phyloP scores from a whole-genome alignment of 2,113 vertebrate genomes.

The Carassius carassius region DNA sequence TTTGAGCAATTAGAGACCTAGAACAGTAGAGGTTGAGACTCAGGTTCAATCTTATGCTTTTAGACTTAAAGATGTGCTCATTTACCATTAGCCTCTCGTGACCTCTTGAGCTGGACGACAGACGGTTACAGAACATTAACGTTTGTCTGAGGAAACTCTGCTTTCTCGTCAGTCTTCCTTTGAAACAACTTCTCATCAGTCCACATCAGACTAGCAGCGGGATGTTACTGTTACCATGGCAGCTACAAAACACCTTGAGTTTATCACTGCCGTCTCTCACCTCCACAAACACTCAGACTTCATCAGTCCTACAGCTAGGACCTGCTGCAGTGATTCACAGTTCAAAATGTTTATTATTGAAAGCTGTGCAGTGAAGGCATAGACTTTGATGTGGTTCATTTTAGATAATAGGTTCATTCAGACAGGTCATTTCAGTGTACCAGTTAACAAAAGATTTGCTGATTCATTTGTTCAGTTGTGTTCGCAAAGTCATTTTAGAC shows the following conservation, averaged over 20 bases:
- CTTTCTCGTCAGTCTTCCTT: not conserved
- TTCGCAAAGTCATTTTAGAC: not conserved
- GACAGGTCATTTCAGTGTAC: not conserved
- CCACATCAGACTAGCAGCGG: not conserved
- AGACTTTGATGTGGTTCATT: not conserved
- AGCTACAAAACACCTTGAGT: constrained; percentile 25
- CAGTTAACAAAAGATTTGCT: too few species aligned
- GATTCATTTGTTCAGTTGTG: not conserved
- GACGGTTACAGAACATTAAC: not conserved
- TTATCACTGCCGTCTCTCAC: not conserved
- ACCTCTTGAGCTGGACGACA: not conserved
- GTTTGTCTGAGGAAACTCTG: constrained; percentile 9
- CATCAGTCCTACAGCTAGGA: not conserved
- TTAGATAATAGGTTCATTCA: not conserved
- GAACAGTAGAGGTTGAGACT: not conserved
- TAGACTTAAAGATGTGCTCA: not conserved
- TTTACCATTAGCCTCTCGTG: not conserved
- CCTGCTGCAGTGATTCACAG: not conserved
- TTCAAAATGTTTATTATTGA: not conserved
- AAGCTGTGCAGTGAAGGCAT: not conserved
- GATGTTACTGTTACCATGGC: constrained; percentile 61
- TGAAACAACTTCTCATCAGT: constrained; percentile 15
- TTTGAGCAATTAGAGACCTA: not conserved
- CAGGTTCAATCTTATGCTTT: not conserved
- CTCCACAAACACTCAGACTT: not conserved